A percentile compares a stretch with the other conserved stretches of the same genome.
These are phyloP conservation scores for Pseudopipra pipra DNA, from an alignment of 2,113 vertebrate genomes.

Conservation along the genomic window DNA sequence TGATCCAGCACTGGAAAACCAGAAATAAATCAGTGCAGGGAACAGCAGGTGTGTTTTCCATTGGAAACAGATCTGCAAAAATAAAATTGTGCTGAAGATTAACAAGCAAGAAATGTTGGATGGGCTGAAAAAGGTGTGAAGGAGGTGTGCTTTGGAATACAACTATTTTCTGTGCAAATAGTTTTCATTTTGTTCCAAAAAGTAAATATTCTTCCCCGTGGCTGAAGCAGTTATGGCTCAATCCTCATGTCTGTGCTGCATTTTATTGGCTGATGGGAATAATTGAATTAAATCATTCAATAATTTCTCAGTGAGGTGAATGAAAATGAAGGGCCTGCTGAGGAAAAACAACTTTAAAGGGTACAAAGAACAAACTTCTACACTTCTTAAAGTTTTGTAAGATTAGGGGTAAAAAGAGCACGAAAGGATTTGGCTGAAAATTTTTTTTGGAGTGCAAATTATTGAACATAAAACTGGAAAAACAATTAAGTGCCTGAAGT, in stretches of 20 bases:
- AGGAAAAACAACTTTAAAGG: neutral
- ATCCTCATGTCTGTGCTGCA: neutral
- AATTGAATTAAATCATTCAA: neutral
- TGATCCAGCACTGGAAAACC: neutral
- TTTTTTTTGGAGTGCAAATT: neutral
- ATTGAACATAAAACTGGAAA: neutral
- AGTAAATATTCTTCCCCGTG: neutral
- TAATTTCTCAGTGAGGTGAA: neutral
- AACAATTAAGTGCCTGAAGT: neutral
- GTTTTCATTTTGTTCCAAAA: neutral
- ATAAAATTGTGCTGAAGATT: neutral
- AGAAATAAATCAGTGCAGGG: neutral
- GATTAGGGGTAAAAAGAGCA: neutral
- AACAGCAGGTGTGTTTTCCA: neutral
- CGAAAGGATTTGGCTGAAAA: neutral
- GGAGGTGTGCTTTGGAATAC: neutral
- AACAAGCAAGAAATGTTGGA: fast-evolving
- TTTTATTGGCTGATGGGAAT: neutral
- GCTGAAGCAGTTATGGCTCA: neutral
- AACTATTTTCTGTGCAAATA: neutral
- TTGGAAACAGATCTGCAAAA: neutral
- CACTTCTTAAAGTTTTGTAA: neutral
- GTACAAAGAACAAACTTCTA: neutral
- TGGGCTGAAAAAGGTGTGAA: neutral
- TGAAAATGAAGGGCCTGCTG: neutral